Conservation (phyloP, 1,140 invertebrate species). For the Drosophila varians region DNA sequence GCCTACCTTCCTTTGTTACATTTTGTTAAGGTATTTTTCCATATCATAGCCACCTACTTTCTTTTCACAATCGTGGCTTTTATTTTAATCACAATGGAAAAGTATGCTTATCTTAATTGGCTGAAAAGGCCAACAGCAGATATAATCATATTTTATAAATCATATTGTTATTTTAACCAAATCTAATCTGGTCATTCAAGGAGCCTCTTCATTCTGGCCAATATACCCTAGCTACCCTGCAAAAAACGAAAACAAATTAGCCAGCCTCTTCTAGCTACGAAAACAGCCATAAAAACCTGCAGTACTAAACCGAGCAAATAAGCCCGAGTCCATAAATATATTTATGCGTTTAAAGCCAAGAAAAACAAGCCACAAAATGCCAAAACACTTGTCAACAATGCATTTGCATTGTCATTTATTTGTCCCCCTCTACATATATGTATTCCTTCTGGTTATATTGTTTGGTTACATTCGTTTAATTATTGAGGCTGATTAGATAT, state of each 20-base stretch:
- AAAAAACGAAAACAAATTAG: conserved; percentile 15
- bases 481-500: conserved; percentile 63
- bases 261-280: too few relatives aligned
- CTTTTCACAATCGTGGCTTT: neutral
- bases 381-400: conserved; percentile 66
- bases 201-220: neutral
- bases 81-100: neutral
- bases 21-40: too few relatives aligned
- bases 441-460: conserved; percentile 19
- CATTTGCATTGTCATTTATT: conserved; percentile 61
- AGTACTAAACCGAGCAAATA: conserved; percentile 37
- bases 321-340: conserved; percentile 43
- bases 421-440: neutral
- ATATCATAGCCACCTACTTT: neutral
- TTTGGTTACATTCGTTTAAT: conserved; percentile 47
- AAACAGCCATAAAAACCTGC: conserved; percentile 48
- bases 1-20: too few relatives aligned
- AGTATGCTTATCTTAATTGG: conserved; percentile 11
- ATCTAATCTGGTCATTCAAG: conserved; percentile 20
- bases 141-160: conserved; percentile 30
- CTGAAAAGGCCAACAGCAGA: neutral
- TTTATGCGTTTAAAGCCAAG: conserved; percentile 50
- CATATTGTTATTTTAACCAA: neutral
- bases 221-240: neutral
- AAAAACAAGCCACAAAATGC: conserved; percentile 20